Evolutionary conservation across 2,797 vertebrate genomes (phyloP).

Genomic region (Gila robusta): DNA sequence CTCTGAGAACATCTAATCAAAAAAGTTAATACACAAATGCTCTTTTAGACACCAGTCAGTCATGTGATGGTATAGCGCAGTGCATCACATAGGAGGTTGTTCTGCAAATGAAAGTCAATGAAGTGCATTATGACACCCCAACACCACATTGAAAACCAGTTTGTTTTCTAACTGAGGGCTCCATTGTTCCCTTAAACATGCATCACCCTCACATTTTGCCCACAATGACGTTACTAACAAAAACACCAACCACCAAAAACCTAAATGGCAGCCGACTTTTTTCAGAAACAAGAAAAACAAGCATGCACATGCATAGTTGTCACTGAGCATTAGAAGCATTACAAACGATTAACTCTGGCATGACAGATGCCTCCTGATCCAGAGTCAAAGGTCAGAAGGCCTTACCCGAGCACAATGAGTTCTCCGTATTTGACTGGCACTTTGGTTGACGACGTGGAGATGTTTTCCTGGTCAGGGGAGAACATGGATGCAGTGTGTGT

Average conservation of each 20-base stretch:
- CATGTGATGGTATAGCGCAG: conserved; percentile 21
- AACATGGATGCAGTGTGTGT: conserved; percentile 86
- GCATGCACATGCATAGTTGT: background rate
- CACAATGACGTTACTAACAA: conserved; percentile 17
- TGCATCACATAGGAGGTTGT: background rate
- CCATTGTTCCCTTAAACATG: conserved; percentile 18
- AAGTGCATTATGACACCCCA: conserved; percentile 36
- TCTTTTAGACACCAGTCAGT: conserved; percentile 13
- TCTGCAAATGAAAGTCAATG: conserved; percentile 35
- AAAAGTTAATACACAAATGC: conserved; percentile 36
- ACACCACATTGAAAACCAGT: conserved; percentile 12
- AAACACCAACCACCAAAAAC: conserved; percentile 15
- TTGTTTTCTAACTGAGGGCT: conserved; percentile 23
- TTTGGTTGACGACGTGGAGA: conserved; percentile 93
- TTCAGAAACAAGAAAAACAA: conserved; percentile 24
- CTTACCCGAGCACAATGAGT: conserved; percentile 99
- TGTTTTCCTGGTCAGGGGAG: conserved; percentile 99
- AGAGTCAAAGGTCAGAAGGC: conserved; percentile 22
- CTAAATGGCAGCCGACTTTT: background rate
- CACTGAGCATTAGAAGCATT: conserved; percentile 3
- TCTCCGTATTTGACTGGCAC: conserved; percentile 99
- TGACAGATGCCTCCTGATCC: conserved; percentile 23
- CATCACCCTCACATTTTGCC: conserved; percentile 24
- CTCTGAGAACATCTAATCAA: conserved; percentile 20
- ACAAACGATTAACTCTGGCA: conserved; percentile 3